Evolutionary conservation across 2,113 vertebrate species (phyloP), one percentile per base, ranked within the genome.

Genomic region (Crotalus horridus): DNA sequence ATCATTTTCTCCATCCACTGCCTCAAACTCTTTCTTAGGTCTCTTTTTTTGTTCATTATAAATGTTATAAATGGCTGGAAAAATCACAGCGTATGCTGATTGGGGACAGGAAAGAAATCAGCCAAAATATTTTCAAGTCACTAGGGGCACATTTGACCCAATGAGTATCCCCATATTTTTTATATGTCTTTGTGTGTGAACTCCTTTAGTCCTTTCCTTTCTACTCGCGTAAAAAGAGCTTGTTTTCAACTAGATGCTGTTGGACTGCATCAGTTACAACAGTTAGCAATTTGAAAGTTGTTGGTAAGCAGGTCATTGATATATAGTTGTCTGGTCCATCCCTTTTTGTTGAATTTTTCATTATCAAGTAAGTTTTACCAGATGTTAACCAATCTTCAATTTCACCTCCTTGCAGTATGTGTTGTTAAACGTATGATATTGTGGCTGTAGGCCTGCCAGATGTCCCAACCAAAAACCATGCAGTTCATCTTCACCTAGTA

Each of bases 1-100:
- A 96, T 93, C 94, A 96, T 96, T 89, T 96, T 95, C 95, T 94
- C 95, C 96, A 94, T 21, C 21, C 17, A 10, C 11, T 8, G 21
- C 20, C 17, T 33, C 15, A 88, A 29, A 23, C 20, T 53, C 13
- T 20, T 58, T 56, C 88, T 89, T 58, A 9, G n/a, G 2, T 43
- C 39, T 58, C 55, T 39, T 10, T 55, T 23, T 17, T 51, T 21
- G 0, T n/a, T 58, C 94, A 56, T 56, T 90, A 46, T 92, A 87
- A 89, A 92, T 0, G 1, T 59, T 90, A 46, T 51, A 51, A 51
- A 85, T 59, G 92, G 89, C 55, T 94, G 93, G 96, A 95, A 95
- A 96, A 81, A 95, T 94, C 0, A 26, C 95, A 94, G 33, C 39
- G 6, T 21, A 9, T 81, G 94, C 96, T 96, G 93, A 12, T n/a